Conservation (phyloP, 1,140 invertebrate genomes). For the Propsilocerus akamusi region DNA sequence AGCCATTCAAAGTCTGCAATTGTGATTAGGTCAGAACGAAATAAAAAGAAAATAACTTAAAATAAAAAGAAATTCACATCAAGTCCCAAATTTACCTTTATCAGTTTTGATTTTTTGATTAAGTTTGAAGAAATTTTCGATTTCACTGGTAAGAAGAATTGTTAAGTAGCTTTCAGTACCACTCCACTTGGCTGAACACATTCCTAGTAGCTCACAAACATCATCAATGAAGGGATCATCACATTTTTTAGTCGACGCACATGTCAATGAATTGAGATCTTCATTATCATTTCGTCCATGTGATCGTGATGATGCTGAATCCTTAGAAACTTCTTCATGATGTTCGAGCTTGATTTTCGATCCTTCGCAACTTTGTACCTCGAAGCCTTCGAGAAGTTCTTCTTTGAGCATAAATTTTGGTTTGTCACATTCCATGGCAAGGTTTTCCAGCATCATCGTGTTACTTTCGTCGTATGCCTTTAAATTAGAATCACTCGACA, state of each 20-base stretch:
- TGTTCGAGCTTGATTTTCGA: background rate
- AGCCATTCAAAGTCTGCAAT: conserved; percentile 17
- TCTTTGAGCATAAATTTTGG: background rate
- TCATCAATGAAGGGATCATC: background rate
- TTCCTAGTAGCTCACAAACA: background rate
- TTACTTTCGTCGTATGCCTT: background rate
- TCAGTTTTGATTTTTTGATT: background rate
- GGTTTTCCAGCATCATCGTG: background rate
- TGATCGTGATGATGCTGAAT: background rate
- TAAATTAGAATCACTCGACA: background rate
- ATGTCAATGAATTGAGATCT: background rate
- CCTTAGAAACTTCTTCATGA: background rate
- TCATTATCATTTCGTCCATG: background rate
- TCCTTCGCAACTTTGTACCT: too few relatives aligned
- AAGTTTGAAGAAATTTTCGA: background rate
- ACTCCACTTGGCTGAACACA: background rate
- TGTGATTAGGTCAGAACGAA: too few relatives aligned
- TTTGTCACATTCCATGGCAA: background rate
- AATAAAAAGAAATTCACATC: background rate
- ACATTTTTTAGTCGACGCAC: background rate
- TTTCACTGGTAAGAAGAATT: background rate
- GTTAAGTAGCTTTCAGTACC: background rate
- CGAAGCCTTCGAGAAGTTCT: background rate
- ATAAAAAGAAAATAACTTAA: background rate
- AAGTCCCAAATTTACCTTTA: background rate